Conservation (phyloP, 2,113 vertebrate species). For the Psammodynastes pulverulentus region DNA sequence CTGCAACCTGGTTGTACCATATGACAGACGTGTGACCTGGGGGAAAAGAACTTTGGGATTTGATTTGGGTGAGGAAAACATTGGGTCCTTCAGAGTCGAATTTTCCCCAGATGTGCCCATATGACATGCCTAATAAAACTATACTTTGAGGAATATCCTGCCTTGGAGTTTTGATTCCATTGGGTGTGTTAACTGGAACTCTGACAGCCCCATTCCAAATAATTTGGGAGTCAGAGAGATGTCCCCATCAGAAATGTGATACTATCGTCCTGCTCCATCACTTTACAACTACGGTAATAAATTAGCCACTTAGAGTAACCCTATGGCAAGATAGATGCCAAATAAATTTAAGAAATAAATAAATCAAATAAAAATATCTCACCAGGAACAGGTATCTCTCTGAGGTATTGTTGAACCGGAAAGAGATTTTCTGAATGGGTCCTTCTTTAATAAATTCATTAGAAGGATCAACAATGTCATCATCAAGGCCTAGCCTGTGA, state of each 20-base stretch:
- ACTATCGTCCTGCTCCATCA: background rate
- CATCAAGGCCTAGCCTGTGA: slow-evolving; percentile 72
- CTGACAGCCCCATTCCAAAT: background rate
- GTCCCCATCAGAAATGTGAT: background rate
- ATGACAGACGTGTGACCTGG: too few relatives aligned
- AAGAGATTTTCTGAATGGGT: slow-evolving; percentile 72
- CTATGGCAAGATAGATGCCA: background rate
- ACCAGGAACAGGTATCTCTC: slow-evolving; percentile 79
- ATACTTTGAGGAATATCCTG: too few relatives aligned
- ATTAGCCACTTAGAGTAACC: background rate
- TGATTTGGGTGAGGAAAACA: too few relatives aligned
- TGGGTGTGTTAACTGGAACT: too few relatives aligned
- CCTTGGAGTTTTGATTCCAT: too few relatives aligned
- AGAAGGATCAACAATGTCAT: slow-evolving; percentile 74
- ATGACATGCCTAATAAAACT: too few relatives aligned
- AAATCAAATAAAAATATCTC: slow-evolving; percentile 17
- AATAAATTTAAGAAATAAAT: background rate
- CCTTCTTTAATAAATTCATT: slow-evolving; percentile 75
- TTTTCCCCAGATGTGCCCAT: too few relatives aligned
- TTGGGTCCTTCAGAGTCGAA: too few relatives aligned
- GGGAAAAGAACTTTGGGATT: too few relatives aligned
- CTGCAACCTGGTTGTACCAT: too few relatives aligned
- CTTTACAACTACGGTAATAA: background rate
- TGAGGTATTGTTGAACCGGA: slow-evolving; percentile 63
- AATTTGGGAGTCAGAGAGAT: background rate